These are phyloP conservation scores for Amorpha juglandis DNA, from an alignment of 2,888 invertebrate genomes.

Conservation along the genomic window DNA sequence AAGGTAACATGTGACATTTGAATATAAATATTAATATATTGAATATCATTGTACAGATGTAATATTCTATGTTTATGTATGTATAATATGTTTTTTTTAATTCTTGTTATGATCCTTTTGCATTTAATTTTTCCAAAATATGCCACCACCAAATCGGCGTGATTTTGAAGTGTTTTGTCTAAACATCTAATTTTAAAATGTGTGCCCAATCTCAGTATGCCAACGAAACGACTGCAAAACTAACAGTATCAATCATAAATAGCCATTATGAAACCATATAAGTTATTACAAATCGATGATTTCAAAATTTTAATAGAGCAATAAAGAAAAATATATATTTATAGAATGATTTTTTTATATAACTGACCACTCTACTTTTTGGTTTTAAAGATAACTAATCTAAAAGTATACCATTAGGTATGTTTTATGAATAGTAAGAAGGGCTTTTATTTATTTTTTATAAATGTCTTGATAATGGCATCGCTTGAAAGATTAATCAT, in stretches of 20 bases:
- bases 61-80: slow-evolving; percentile 31
- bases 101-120: slow-evolving; percentile 30
- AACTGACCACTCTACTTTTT: no score
- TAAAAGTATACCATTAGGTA: not conserved
- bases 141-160: slow-evolving; percentile 56
- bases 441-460: not conserved
- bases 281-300: not conserved
- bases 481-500: slow-evolving; percentile 1
- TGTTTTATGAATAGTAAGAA: not conserved
- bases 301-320: not conserved
- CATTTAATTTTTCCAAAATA: slow-evolving; percentile 48
- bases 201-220: slow-evolving; percentile 51
- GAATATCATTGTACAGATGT: slow-evolving; percentile 9
- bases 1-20: slow-evolving; percentile 19
- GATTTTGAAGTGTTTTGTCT: slow-evolving; percentile 59
- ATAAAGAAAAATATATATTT: no score
- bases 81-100: slow-evolving; percentile 33
- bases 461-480: not conserved
- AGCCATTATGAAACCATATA: not conserved
- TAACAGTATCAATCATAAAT: slow-evolving; percentile 11
- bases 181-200: slow-evolving; percentile 59
- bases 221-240: slow-evolving; percentile 38
- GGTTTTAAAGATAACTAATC: no score
- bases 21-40: slow-evolving; percentile 15
- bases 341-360: no score